Evolutionary conservation across 2,888 invertebrate species (phyloP).

Genomic region (Griposia aprilina): DNA sequence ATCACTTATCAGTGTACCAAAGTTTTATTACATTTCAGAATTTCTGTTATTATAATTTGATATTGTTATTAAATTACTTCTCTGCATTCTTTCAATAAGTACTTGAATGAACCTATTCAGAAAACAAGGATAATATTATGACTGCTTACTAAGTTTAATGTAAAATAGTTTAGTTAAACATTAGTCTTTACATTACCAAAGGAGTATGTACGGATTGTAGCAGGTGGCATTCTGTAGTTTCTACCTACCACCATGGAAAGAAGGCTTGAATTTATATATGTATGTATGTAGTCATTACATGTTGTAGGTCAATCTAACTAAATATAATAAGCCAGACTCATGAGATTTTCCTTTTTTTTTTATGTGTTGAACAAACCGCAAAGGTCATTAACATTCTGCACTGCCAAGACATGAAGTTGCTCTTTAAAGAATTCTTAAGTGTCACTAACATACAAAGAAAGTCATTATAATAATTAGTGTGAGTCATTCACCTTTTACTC

Average conservation of each 20-base stretch:
- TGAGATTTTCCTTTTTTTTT: too few species aligned
- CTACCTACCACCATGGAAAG: not conserved
- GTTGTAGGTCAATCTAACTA: not conserved
- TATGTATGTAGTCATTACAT: not conserved
- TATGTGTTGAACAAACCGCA: not conserved
- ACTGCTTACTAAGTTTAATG: not conserved
- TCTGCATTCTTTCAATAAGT: not conserved
- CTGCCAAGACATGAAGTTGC: conserved; percentile 11
- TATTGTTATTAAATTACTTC: not conserved
- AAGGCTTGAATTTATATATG: not conserved
- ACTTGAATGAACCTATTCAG: not conserved
- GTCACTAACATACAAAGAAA: conserved; percentile 56
- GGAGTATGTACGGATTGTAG: not conserved
- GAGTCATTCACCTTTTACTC: conserved; percentile 53
- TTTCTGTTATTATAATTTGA: not conserved
- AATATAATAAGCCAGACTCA: not conserved
- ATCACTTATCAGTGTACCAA: not conserved
- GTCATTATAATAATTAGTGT: conserved; percentile 53
- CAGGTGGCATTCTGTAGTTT: not conserved
- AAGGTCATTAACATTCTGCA: conserved; percentile 5
- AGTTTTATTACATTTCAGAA: not conserved
- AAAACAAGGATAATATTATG: not conserved
- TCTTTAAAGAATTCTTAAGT: conserved; percentile 22
- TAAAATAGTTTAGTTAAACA: not conserved
- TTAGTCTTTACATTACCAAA: not conserved